Percentiles rank a stretch among this genome's conserved stretches.
Conservation (phyloP, 2,888 invertebrate genomes). For the Clistopyga incitator region DNA sequence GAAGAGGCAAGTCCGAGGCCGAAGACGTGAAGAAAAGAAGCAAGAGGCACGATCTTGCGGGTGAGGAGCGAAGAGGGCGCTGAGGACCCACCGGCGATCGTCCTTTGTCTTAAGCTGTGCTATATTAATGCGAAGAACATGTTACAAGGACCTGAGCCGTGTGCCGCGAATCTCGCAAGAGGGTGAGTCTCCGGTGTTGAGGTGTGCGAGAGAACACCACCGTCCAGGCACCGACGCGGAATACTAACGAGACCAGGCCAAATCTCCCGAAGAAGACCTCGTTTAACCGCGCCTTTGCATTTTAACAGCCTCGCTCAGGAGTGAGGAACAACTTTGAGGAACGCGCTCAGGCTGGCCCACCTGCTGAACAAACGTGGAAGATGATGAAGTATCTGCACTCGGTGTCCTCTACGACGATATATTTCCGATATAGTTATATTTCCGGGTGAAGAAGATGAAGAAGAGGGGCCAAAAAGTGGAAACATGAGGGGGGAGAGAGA, state of each 20-base stretch:
- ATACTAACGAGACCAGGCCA: conserved; percentile 82
- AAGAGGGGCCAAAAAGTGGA: conserved; percentile 9
- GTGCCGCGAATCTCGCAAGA: conserved; percentile 70
- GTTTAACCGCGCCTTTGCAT: conserved; percentile 83
- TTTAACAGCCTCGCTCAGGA: conserved; percentile 79
- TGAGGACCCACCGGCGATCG: conserved; percentile 75
- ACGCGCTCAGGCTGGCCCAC: conserved; percentile 53
- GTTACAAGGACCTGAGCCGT: conserved; percentile 79
- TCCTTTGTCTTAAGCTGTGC: conserved; percentile 83
- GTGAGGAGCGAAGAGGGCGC: conserved; percentile 36
- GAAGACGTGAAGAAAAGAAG: conserved; percentile 53
- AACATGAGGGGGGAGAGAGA: too few species aligned
- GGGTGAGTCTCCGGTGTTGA: conserved; percentile 34
- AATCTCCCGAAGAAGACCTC: conserved; percentile 79
- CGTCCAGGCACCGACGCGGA: conserved; percentile 73
- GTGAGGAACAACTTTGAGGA: conserved; percentile 67
- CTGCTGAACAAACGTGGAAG: conserved; percentile 44
- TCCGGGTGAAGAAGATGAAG: neutral
- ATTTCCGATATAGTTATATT: conserved; percentile 3
- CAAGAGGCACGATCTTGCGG: conserved; percentile 15
- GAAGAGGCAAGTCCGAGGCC: conserved; percentile 36
- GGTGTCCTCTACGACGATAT: neutral
- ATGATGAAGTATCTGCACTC: conserved; percentile 52
- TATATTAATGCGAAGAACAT: conserved; percentile 84
- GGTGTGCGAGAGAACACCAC: conserved; percentile 42